These are phyloP conservation scores for Zootoca vivipara DNA, from an alignment of 2,113 vertebrate species.

Conservation along the genomic window DNA sequence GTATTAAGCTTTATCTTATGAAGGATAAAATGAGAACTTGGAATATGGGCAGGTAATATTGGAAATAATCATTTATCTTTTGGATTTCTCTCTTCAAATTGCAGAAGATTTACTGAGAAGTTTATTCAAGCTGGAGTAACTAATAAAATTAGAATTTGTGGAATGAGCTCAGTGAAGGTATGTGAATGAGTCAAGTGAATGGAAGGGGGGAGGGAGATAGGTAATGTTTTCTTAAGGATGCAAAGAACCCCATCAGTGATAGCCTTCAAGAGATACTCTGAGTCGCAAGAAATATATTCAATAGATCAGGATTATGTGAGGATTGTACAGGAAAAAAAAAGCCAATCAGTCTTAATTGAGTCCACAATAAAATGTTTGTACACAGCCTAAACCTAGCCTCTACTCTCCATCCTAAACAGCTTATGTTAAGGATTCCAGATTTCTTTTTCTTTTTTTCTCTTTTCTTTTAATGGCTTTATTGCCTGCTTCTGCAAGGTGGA, in stretches of 20 bases:
- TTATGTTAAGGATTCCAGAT: neutral
- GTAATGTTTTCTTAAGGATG: neutral
- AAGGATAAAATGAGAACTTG: constrained; percentile 9
- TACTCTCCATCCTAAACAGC: neutral
- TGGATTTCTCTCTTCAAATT: neutral
- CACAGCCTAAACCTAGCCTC: neutral
- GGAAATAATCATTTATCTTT: constrained; percentile 17
- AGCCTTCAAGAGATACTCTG: neutral
- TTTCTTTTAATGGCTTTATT: neutral
- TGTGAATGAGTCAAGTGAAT: neutral
- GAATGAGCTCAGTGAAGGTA: neutral
- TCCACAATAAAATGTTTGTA: too few species aligned
- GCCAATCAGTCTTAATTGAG: too few species aligned
- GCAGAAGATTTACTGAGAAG: neutral
- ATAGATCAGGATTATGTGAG: too few species aligned
- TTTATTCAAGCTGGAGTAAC: neutral
- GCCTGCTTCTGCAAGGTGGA: neutral
- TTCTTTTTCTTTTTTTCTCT: too few species aligned
- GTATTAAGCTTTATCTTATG: constrained; percentile 3
- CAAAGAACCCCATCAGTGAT: neutral
- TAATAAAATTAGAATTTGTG: neutral
- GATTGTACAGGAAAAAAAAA: too few species aligned
- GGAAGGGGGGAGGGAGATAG: neutral
- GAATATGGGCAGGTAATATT: constrained; percentile 6
- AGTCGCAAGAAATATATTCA: too few species aligned